Conservation (phyloP, 2,113 vertebrate genomes). For the Vidua chalybeata region DNA sequence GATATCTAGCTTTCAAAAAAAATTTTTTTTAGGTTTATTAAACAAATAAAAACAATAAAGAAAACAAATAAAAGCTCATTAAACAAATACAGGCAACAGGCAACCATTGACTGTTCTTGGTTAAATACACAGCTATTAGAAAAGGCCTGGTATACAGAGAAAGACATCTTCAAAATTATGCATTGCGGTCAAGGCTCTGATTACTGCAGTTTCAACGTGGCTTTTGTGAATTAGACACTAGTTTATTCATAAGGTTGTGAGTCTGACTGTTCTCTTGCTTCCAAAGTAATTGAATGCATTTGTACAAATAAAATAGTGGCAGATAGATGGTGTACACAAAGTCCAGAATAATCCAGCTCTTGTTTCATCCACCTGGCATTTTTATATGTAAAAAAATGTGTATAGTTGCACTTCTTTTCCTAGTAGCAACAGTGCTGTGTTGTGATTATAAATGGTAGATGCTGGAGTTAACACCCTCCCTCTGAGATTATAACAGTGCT, state of each 20-base stretch:
- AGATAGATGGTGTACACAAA: background rate
- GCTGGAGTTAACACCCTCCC: background rate
- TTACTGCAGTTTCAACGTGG: background rate
- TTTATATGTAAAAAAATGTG: background rate
- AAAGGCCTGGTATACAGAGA: background rate
- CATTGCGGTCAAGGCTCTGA: background rate
- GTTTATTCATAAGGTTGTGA: slow-evolving; percentile 8
- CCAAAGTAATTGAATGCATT: background rate
- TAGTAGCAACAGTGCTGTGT: background rate
- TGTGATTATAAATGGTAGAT: background rate
- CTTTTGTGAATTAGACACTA: slow-evolving; percentile 1
- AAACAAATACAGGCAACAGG: background rate
- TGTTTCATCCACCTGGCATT: background rate
- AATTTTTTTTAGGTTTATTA: background rate
- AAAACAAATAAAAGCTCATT: background rate
- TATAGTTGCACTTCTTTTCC: background rate
- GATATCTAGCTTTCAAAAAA: background rate
- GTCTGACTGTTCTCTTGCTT: background rate
- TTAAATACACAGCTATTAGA: background rate
- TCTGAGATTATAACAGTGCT: background rate
- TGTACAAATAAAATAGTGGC: background rate
- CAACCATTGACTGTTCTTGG: background rate
- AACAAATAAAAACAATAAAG: no score
- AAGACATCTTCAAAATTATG: background rate
- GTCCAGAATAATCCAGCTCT: slow-evolving; percentile 7